Conservation (phyloP, 1,140 invertebrate species). For the Lordiphosa collinella region DNA sequence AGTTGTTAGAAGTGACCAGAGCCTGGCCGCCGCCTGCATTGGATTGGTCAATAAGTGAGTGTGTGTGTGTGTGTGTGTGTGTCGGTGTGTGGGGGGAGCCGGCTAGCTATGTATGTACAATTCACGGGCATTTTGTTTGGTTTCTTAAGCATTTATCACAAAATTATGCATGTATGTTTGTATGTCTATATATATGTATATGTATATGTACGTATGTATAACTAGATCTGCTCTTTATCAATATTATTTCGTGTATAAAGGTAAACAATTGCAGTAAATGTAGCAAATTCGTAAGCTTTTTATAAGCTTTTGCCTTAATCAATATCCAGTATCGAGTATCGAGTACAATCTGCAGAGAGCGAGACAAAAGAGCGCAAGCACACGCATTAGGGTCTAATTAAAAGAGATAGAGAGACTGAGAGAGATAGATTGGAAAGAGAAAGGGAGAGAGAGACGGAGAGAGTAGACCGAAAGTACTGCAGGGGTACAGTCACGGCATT, state of each 20-base stretch:
- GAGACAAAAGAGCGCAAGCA: too few relatives aligned
- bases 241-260: slow-evolving; percentile 39
- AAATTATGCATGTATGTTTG: slow-evolving; percentile 47
- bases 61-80: slow-evolving; percentile 10
- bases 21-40: neutral
- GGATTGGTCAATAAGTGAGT: slow-evolving; percentile 34
- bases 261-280: slow-evolving; percentile 76
- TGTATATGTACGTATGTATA: slow-evolving; percentile 23
- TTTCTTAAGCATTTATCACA: slow-evolving; percentile 62
- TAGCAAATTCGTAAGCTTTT: slow-evolving; percentile 69
- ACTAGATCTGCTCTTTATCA: slow-evolving; percentile 11
- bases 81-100: slow-evolving; percentile 1
- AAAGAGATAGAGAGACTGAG: neutral
- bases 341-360: slow-evolving; percentile 39
- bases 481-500: too few relatives aligned
- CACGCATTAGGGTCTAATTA: too few relatives aligned
- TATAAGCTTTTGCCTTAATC: slow-evolving; percentile 65
- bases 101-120: slow-evolving; percentile 50
- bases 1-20: too few relatives aligned
- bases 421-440: neutral
- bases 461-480: too few relatives aligned
- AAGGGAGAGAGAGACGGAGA: too few relatives aligned
- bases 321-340: slow-evolving; percentile 42
- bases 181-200: slow-evolving; percentile 16
- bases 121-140: slow-evolving; percentile 60